Base-by-base conservation (phyloP, 2,797 vertebrate species). In the Schizopygopsis pylzovi region DNA sequence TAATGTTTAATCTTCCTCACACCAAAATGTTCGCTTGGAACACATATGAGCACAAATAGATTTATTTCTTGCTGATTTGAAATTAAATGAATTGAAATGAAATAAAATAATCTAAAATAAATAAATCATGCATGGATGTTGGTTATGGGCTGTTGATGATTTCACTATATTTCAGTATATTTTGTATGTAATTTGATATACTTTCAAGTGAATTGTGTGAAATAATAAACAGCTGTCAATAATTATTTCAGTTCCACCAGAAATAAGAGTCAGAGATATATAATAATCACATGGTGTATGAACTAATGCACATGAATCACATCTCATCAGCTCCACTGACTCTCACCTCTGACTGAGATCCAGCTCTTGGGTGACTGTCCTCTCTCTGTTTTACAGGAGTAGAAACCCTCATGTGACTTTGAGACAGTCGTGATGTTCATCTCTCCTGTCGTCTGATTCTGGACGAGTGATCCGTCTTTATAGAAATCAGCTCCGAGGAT, bases 401-500 rank as follows among this genome's bases (percentile, higher is more conserved):
- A 84, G 75, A 84, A 84, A 84, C 82, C 82, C 76, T 78, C 59
- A 18, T 41, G 41, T 41, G 41, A 41, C 41, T 41, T 41, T 41
- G 41, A 41, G 39, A 41, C 5, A 6, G 39, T 39, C 39, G 8
- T 16, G 78, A 86, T 86, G 45, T 0, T 77, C 89, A 91, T 85
- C 37, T 71, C 49, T 56, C 20, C 84, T 78, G 37, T 68, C 4
- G 41, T 72, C 41, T 84, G 43, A 37, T 25, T 52, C 33, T 84
- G 71, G 10, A 84, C 7, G 2, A 84, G 6, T 3, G 45, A 52
- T 47, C 16, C 59, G 37, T 84, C 25, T 77, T 77, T 84, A 77
- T 77, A 84, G 72, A 84, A 84, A 84, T 68, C 59, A 67, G 47
- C 41, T 70, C 33, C 87, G 22, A n/a, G 81, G 81, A 25, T 72